Conservation (phyloP, 2,797 vertebrate genomes). For the Chaenodraco wilsoni region DNA sequence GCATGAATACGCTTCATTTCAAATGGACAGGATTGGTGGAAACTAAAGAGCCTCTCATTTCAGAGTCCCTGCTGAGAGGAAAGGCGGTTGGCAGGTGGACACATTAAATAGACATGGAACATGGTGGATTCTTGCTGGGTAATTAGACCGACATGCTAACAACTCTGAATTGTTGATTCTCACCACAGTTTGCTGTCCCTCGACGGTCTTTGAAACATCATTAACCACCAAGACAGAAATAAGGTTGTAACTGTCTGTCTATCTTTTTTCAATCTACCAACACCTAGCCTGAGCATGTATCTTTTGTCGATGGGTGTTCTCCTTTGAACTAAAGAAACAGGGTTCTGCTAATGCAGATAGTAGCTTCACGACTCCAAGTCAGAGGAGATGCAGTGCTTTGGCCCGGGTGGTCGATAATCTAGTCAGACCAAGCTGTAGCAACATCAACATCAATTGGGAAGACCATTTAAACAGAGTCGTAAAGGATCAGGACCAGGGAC, state of each 20-base stretch:
- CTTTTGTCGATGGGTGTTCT: conserved; percentile 36
- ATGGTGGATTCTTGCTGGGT: conserved; percentile 12
- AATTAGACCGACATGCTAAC: conserved; percentile 43
- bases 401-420: conserved; percentile 50
- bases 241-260: conserved; percentile 8
- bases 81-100: conserved; percentile 38
- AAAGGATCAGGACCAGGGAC: conserved; percentile 41
- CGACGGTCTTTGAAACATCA: conserved; percentile 20
- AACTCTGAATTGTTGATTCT: not conserved
- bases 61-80: conserved; percentile 26
- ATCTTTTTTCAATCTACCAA: conserved; percentile 14
- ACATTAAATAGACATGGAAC: conserved; percentile 14
- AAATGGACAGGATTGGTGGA: conserved; percentile 37
- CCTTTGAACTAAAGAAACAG: conserved; percentile 55
- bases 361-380: conserved; percentile 55
- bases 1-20: conserved; percentile 38
- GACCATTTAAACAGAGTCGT: conserved; percentile 46
- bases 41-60: conserved; percentile 46
- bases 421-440: conserved; percentile 52
- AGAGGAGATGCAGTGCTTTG: conserved; percentile 47
- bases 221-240: conserved; percentile 22
- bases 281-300: conserved; percentile 10
- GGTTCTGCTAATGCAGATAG: conserved; percentile 45
- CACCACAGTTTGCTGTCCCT: too few species aligned
- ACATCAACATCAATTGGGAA: conserved; percentile 58